A percentile compares a stretch with the other conserved stretches of the same genome.
phyloP scores from a whole-genome alignment of 2,888 invertebrate species.

The Choristoneura rosaceana region DNA sequence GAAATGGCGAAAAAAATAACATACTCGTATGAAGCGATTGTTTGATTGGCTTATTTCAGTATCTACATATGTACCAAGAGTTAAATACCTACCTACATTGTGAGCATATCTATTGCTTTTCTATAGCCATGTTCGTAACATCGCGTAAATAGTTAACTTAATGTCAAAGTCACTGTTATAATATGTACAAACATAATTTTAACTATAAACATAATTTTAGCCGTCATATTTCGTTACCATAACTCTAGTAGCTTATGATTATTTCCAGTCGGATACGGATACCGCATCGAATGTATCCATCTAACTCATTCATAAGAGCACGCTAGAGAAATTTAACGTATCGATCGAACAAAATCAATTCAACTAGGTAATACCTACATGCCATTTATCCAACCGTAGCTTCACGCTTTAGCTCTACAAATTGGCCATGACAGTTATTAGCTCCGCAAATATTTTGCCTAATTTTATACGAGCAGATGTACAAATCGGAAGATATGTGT shows the following conservation, averaged over 20 bases:
- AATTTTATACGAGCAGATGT: background rate
- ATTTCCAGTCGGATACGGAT: conserved; percentile 3
- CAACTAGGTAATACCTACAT: background rate
- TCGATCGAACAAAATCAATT: conserved; percentile 29
- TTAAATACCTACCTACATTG: too few species aligned
- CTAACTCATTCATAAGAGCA: conserved; percentile 27
- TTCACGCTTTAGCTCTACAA: conserved; percentile 1
- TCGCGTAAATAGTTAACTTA: too few species aligned
- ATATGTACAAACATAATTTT: background rate
- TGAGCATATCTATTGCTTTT: too few species aligned
- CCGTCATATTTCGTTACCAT: too few species aligned
- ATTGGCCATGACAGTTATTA: conserved; percentile 19
- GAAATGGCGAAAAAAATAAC: too few species aligned
- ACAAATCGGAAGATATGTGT: background rate
- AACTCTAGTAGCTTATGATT: conserved; percentile 17
- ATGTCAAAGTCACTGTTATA: too few species aligned
- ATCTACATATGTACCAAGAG: too few species aligned
- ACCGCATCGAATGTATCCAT: conserved; percentile 14
- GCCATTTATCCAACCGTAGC: too few species aligned
- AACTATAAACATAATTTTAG: background rate
- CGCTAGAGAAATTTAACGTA: conserved; percentile 19
- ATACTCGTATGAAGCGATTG: too few species aligned
- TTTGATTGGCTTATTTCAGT: too few species aligned
- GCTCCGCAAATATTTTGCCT: conserved; percentile 26
- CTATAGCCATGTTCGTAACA: background rate